Base-by-base conservation (phyloP, 2,113 vertebrate genomes). In the Tonatia bakeri region DNA sequence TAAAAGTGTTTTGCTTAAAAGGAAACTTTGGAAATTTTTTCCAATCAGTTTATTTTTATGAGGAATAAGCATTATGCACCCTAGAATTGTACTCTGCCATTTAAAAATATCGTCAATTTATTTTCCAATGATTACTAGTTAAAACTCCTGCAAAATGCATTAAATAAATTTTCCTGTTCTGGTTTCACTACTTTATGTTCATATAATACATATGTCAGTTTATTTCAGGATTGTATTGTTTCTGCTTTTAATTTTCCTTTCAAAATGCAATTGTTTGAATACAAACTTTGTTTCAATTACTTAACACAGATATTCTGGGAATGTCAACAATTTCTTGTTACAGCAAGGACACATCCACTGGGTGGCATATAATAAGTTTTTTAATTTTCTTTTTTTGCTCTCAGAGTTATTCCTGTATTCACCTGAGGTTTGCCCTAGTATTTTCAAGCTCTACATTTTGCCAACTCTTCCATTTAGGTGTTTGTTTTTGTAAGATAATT, bases 401-500 rank as follows among this genome's bases (percentile, higher is more conserved):
- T 97, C 81, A 61, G 59, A 92, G 88, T 92, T 95, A 96, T 97
- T 97, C 38, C 69, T 96, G 96, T 92, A 96, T 43, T 94, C 95
- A 96, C 94, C 92, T 94, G 95, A 96, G 95, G 85, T 96, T 97
- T 97, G 97, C 10, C 92, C 94, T 85, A 92, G 59, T 96, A 96
- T 96, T 95, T 89, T 82, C 94, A 96, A 93, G 72, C 26, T 89
- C 89, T 90, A 56, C 10, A 67, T 95, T 95, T 87, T 96, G 90
- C 77, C 95, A 95, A 84, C 69, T 94, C 82, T 96, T 91, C 87
- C 92, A 95, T 89, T 95, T 97, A 92, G 76, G 26, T 88, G 87
- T 96, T 96, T 97, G 72, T 50, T 94, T 93, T 96, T 88, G 54
- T 54, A 87, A 96, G 61, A 88, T 95, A 92, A 96, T 92, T 97